phyloP scores from a whole-genome alignment of 2,888 invertebrate species.

The Anarsia innoxiella region DNA sequence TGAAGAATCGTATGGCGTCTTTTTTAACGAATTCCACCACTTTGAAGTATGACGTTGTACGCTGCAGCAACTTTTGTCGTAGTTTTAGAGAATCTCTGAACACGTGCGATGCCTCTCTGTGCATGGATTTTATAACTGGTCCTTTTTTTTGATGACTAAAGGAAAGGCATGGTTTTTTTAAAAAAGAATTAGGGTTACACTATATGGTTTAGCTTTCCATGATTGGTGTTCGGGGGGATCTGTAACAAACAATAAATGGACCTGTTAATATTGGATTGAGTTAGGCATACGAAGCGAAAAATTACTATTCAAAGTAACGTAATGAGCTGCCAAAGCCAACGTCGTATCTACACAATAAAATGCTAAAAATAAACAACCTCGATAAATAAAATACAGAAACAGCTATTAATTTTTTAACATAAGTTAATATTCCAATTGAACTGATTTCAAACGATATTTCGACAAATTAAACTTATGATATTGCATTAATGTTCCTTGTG shows the following conservation, averaged over 20 bases:
- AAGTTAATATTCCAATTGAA: no score
- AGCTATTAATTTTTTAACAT: no score
- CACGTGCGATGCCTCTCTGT: conserved; percentile 55
- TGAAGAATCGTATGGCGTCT: conserved; percentile 67
- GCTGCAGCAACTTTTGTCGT: conserved; percentile 57
- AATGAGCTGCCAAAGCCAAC: not conserved
- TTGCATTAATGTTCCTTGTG: no score
- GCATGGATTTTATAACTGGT: conserved; percentile 55
- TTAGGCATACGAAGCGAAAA: not conserved
- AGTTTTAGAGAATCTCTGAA: conserved; percentile 65
- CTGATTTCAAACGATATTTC: no score
- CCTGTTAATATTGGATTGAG: not conserved
- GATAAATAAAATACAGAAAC: no score
- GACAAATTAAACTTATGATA: no score
- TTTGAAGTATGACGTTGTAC: conserved; percentile 63
- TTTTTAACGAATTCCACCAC: conserved; percentile 67
- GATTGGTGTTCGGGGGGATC: not conserved
- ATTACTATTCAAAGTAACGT: not conserved
- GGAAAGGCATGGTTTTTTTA: conserved; percentile 16
- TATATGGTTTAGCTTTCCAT: not conserved
- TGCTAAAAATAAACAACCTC: no score
- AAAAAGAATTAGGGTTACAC: not conserved
- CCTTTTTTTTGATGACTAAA: conserved; percentile 18
- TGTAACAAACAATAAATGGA: not conserved
- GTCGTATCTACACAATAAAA: not conserved